A percentile compares a stretch with the other conserved stretches of the same genome.
Conservation (phyloP, 2,113 vertebrate species). For the Nycticebus coucang region DNA sequence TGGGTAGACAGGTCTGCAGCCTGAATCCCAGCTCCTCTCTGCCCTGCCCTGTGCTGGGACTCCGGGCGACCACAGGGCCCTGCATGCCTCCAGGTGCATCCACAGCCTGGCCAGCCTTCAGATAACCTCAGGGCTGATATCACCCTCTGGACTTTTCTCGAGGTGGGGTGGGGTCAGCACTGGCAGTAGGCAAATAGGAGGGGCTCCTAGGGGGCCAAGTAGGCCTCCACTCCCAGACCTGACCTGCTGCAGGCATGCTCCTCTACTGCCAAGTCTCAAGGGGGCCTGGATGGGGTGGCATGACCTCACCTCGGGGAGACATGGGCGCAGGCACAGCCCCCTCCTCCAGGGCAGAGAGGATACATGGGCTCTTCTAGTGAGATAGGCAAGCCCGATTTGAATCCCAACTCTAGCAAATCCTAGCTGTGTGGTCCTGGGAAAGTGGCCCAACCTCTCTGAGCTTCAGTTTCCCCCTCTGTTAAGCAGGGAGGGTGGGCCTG, state of each 20-base stretch:
- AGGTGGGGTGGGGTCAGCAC: not conserved
- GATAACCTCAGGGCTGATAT: not conserved
- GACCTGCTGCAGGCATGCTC: not conserved
- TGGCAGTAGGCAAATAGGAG: not conserved
- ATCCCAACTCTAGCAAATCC: not conserved
- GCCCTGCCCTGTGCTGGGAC: not conserved
- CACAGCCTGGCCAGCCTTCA: not conserved
- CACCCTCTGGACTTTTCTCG: not conserved
- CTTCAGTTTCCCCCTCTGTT: not conserved
- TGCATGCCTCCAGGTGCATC: no score
- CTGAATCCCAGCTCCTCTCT: not conserved
- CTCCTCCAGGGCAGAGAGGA: not conserved
- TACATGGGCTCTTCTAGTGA: not conserved
- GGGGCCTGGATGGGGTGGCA: no score
- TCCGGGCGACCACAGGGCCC: no score
- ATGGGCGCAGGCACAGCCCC: not conserved
- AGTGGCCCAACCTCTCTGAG: not conserved
- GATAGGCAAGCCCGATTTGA: not conserved
- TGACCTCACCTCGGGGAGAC: not conserved
- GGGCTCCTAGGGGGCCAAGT: no score
- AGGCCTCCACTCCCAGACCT: not conserved
- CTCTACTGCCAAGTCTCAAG: no score
- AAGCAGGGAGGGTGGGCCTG: fast-evolving
- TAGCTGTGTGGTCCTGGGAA: not conserved
- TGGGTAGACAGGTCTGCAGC: not conserved